These are phyloP conservation scores for Eremobia ochroleuca DNA, from an alignment of 2,888 invertebrate species.

Conservation along the genomic window DNA sequence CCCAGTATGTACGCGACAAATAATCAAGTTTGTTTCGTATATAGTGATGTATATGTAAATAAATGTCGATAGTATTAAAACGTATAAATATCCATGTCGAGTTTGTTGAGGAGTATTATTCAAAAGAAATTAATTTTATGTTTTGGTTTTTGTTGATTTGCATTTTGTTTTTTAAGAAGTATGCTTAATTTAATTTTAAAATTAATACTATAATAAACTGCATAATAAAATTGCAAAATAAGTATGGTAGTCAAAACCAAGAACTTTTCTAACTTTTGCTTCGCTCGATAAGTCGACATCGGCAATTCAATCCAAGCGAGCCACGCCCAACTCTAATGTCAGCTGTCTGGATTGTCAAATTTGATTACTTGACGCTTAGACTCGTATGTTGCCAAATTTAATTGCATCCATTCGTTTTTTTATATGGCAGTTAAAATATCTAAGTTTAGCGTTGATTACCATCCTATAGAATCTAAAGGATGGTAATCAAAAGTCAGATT, in stretches of 20 bases:
- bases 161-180: no score
- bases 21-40: slow-evolving; percentile 37
- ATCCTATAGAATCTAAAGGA: neutral
- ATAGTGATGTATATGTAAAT: slow-evolving; percentile 14
- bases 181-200: neutral
- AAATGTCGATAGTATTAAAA: neutral
- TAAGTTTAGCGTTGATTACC: neutral
- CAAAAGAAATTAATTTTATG: neutral
- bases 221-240: neutral
- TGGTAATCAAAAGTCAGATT: neutral
- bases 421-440: neutral
- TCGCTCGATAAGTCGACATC: slow-evolving; percentile 16
- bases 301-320: neutral
- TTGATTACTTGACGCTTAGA: slow-evolving; percentile 11
- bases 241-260: neutral
- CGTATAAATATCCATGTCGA: neutral
- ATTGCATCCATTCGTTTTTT: neutral
- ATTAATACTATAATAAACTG: neutral
- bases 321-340: neutral
- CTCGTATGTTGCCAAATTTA: slow-evolving; percentile 5
- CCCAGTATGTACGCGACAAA: slow-evolving; percentile 33
- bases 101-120: neutral
- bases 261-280: neutral
- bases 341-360: slow-evolving; percentile 8
- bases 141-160: neutral